A percentile compares a stretch with the other conserved stretches of the same genome.
Conservation (phyloP, 2,888 invertebrate species). For the Polymixis lichenea region DNA sequence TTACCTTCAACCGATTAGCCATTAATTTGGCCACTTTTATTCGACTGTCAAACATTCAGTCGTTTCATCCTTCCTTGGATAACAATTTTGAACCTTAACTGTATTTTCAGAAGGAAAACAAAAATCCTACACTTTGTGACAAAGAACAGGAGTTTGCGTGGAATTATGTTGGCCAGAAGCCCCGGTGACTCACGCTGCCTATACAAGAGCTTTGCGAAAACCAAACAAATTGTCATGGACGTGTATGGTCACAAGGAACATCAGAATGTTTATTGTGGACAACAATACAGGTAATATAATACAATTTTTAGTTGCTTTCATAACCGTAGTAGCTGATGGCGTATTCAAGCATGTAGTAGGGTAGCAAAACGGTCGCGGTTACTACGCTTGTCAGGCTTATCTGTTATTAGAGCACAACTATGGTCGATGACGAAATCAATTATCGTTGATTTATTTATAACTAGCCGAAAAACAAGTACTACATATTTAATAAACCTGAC, state of each 20-base stretch:
- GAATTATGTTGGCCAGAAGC: constrained; percentile 67
- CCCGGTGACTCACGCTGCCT: constrained; percentile 74
- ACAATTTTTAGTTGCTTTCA: too few relatives aligned
- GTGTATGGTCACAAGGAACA: constrained; percentile 73
- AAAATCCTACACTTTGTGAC: constrained; percentile 65
- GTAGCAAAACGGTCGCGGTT: too few relatives aligned
- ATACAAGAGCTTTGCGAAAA: constrained; percentile 74
- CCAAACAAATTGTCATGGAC: constrained; percentile 74
- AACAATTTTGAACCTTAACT: not conserved
- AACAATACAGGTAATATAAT: constrained; percentile 29
- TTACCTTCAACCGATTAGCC: not conserved
- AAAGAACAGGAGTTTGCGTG: constrained; percentile 61
- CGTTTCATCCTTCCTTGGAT: not conserved
- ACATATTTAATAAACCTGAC: too few relatives aligned
- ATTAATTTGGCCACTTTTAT: not conserved
- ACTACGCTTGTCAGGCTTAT: not conserved
- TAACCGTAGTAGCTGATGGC: too few relatives aligned
- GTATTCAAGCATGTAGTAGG: too few relatives aligned
- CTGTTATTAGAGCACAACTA: too few relatives aligned
- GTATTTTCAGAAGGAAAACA: constrained; percentile 59
- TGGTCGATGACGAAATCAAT: not conserved
- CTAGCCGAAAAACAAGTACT: too few relatives aligned
- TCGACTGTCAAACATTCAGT: not conserved
- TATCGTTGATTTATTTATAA: not conserved
- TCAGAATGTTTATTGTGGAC: constrained; percentile 23